Evolutionary conservation across 2,888 invertebrate species (phyloP).

Genomic region (Lasioglossum villosulum): DNA sequence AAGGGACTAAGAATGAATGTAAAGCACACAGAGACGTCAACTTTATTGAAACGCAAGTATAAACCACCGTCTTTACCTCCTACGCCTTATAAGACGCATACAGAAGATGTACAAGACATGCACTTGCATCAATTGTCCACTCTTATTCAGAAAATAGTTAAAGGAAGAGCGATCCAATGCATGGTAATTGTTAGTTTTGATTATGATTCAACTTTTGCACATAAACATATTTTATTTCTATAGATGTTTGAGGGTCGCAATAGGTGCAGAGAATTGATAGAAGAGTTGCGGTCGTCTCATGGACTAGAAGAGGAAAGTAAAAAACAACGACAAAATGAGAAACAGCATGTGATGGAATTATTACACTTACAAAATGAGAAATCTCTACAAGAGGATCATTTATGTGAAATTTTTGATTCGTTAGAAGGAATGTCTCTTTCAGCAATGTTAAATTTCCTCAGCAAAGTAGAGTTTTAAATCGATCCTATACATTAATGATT

Average conservation of each 20-base stretch:
- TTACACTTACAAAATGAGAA: constrained; percentile 61
- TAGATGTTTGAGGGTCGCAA: constrained; percentile 91
- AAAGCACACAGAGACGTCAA: constrained; percentile 46
- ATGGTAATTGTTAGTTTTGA: constrained; percentile 85
- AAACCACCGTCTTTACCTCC: constrained; percentile 55
- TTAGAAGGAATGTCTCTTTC: constrained; percentile 91
- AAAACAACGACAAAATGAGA: constrained; percentile 72
- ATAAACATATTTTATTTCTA: constrained; percentile 22
- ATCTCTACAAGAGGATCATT: constrained; percentile 85
- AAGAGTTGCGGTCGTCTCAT: constrained; percentile 89
- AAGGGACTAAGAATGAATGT: constrained; percentile 83
- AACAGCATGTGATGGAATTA: constrained; percentile 70
- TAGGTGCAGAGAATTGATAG: constrained; percentile 89
- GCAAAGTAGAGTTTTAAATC: constrained; percentile 78
- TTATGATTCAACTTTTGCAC: constrained; percentile 20
- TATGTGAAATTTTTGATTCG: constrained; percentile 88
- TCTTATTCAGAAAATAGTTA: constrained; percentile 88
- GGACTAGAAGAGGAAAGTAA: constrained; percentile 86
- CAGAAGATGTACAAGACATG: constrained; percentile 77
- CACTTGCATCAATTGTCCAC: constrained; percentile 85
- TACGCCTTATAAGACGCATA: constrained; percentile 49
- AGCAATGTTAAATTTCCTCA: constrained; percentile 90
- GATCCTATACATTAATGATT: not conserved
- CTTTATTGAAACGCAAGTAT: constrained; percentile 69
- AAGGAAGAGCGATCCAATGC: constrained; percentile 90